Percentiles rank a stretch among this genome's conserved stretches.
Conservation (phyloP, 2,113 vertebrate genomes). For the Amphilophus citrinellus region DNA sequence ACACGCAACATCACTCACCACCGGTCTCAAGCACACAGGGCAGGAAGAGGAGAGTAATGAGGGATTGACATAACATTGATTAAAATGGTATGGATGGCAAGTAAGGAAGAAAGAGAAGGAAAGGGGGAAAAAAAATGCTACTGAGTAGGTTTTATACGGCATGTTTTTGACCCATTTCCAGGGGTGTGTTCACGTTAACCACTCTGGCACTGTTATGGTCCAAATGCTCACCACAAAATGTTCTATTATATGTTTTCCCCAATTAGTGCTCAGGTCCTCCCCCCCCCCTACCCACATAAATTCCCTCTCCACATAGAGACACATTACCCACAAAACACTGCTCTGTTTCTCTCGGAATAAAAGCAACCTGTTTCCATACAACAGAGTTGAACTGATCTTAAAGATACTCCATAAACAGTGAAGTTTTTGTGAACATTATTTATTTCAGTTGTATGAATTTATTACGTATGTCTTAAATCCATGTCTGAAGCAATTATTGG, state of each 20-base stretch:
- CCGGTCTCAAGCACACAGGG: constrained; percentile 34
- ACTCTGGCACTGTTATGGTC: constrained; percentile 25
- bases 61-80: constrained; percentile 34
- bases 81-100: constrained; percentile 23
- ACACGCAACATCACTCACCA: constrained; percentile 70
- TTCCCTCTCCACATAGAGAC: neutral
- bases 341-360: neutral
- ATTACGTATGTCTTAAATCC: neutral
- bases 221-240: constrained; percentile 49
- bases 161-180: constrained; percentile 35
- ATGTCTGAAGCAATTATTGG: neutral
- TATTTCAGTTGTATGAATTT: neutral
- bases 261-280: constrained; percentile 19
- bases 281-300: neutral
- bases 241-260: constrained; percentile 37
- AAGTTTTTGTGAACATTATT: constrained; percentile 2
- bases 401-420: neutral
- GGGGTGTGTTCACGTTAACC: constrained; percentile 36
- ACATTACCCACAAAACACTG: neutral
- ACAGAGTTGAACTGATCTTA: neutral
- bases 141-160: constrained; percentile 3
- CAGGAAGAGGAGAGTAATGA: constrained; percentile 38
- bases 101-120: neutral
- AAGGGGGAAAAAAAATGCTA: neutral
- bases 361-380: neutral